Percentiles rank a stretch among this genome's conserved stretches.
These are phyloP conservation scores for Spodoptera picta DNA, from an alignment of 2,888 invertebrate genomes.

Conservation along the genomic window DNA sequence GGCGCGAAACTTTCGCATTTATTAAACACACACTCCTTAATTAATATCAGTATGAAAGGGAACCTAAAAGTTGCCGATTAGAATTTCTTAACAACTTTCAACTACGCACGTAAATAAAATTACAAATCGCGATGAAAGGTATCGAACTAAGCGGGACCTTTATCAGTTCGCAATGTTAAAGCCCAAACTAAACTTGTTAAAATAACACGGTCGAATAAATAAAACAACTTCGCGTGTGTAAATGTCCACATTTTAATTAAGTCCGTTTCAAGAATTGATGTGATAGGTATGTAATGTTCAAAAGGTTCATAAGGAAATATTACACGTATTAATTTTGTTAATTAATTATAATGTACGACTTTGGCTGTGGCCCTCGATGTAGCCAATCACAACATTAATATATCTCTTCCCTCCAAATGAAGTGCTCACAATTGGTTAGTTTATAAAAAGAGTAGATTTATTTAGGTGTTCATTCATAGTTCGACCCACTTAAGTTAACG, in stretches of 20 bases:
- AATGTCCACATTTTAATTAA: slow-evolving; percentile 66
- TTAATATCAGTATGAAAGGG: slow-evolving; percentile 83
- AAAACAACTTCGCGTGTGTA: slow-evolving; percentile 69
- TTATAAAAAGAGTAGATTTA: slow-evolving; percentile 47
- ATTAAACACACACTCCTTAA: slow-evolving; percentile 81
- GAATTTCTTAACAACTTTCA: slow-evolving; percentile 72
- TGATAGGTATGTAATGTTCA: slow-evolving; percentile 56
- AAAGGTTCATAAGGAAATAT: slow-evolving; percentile 58
- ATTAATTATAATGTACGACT: slow-evolving; percentile 62
- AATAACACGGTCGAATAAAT: slow-evolving; percentile 74
- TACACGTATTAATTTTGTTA: slow-evolving; percentile 63
- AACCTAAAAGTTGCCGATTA: slow-evolving; percentile 83
- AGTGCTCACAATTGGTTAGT: slow-evolving; percentile 37
- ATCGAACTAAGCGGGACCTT: slow-evolving; percentile 65
- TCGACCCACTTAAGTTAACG: slow-evolving; percentile 50
- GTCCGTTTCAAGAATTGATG: slow-evolving; percentile 59
- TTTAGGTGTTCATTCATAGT: slow-evolving; percentile 45
- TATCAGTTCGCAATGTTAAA: slow-evolving; percentile 71
- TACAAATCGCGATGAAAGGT: slow-evolving; percentile 69
- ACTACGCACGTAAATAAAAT: slow-evolving; percentile 73
- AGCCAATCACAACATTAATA: slow-evolving; percentile 37
- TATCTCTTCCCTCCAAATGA: slow-evolving; percentile 41
- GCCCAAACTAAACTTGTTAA: slow-evolving; percentile 74
- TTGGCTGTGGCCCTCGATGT: slow-evolving; percentile 28
- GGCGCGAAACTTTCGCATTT: slow-evolving; percentile 75